These are phyloP conservation scores for Deladenus siricidicola DNA, from an alignment of 2,888 invertebrate species.

Conservation along the genomic window DNA sequence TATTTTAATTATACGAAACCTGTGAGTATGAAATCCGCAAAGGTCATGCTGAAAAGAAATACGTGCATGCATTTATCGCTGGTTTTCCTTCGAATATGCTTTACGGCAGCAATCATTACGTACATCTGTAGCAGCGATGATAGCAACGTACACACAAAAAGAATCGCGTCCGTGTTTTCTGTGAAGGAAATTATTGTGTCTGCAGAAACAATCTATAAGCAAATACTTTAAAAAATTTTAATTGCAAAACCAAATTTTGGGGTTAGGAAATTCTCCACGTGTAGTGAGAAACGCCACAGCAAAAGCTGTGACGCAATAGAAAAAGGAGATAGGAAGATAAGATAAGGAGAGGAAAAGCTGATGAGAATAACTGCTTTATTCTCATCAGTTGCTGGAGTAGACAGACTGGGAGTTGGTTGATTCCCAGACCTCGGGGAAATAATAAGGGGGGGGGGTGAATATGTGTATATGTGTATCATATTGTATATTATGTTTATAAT, in stretches of 20 bases:
- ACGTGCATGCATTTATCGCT: conserved; percentile 50
- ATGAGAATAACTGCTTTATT: too few species aligned
- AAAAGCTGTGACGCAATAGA: too few species aligned
- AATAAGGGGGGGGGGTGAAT: too few species aligned
- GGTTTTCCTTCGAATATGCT: conserved; percentile 37
- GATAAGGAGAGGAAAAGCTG: too few species aligned
- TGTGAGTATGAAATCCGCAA: conserved; percentile 48
- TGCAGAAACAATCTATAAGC: conserved; percentile 21
- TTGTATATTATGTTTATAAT: too few species aligned
- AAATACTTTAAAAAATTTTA: neutral
- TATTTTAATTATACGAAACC: conserved; percentile 31
- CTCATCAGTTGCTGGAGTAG: too few species aligned
- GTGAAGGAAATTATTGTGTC: conserved; percentile 27
- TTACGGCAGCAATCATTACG: conserved; percentile 33
- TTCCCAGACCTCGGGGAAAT: too few species aligned
- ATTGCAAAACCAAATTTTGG: neutral
- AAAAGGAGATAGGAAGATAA: too few species aligned
- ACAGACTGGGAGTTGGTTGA: too few species aligned
- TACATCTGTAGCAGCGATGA: conserved; percentile 39
- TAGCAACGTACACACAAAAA: conserved; percentile 29
- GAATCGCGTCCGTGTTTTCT: conserved; percentile 21
- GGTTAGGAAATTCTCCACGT: too few species aligned
- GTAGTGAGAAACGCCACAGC: too few species aligned
- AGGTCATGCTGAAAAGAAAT: conserved; percentile 47
- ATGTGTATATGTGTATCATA: too few species aligned